A percentile compares a stretch with the other conserved stretches of the same genome.
These are phyloP conservation scores for Hippocampus guttulatus DNA, from an alignment of 2,113 vertebrate species.

Conservation along the genomic window DNA sequence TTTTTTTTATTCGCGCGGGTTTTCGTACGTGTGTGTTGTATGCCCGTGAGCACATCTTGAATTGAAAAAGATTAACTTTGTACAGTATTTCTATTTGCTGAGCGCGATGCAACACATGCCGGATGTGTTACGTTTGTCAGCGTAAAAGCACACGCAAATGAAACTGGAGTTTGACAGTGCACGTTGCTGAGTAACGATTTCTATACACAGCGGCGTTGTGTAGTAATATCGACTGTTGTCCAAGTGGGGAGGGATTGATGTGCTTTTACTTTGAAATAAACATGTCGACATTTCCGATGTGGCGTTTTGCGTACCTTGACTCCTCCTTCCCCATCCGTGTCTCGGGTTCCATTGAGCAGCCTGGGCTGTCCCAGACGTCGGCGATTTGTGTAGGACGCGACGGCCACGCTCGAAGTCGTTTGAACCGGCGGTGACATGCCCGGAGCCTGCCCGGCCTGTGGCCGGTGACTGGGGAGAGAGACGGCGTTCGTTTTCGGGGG, in stretches of 20 bases:
- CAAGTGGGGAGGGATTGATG: background rate
- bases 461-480: background rate
- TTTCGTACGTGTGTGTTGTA: too few relatives aligned
- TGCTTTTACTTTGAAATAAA: slow-evolving; percentile 5
- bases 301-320: background rate
- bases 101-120: background rate
- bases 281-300: background rate
- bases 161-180: background rate
- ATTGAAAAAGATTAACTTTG: background rate
- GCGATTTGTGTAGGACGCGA: background rate
- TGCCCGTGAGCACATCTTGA: background rate
- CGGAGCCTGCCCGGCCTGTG: background rate
- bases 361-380: slow-evolving; percentile 1
- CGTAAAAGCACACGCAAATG: background rate
- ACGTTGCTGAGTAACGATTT: background rate
- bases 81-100: background rate
- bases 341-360: slow-evolving; percentile 16
- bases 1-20: too few relatives aligned
- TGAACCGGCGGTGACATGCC: background rate
- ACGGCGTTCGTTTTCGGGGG: slow-evolving; percentile 8
- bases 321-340: slow-evolving; percentile 1
- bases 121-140: background rate
- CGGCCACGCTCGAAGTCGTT: background rate
- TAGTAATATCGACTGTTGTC: background rate
- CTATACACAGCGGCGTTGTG: background rate